Conservation (phyloP, 2,113 vertebrate genomes). For the Stomatorhinus ivindoensis region DNA sequence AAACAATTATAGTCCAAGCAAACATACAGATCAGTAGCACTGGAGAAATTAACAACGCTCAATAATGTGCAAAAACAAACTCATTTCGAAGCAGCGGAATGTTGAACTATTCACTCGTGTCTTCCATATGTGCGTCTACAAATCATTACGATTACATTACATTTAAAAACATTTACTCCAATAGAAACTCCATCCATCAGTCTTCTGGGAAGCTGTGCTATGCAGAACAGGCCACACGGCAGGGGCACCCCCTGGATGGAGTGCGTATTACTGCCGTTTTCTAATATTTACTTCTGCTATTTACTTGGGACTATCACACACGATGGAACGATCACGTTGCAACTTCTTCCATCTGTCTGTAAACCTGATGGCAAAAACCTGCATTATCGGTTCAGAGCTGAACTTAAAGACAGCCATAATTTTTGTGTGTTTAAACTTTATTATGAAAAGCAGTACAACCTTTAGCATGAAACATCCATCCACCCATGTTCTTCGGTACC, state of each 20-base stretch:
- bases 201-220: neutral
- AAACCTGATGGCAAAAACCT: conserved; percentile 46
- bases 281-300: neutral
- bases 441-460: neutral
- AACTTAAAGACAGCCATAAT: conserved; percentile 62
- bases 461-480: neutral
- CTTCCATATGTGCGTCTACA: neutral
- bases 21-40: neutral
- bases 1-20: neutral
- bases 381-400: conserved; percentile 58
- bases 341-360: neutral
- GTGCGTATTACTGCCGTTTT: neutral
- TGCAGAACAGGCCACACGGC: neutral
- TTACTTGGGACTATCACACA: neutral
- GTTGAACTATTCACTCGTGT: neutral
- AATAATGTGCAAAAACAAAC: neutral
- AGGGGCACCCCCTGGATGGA: neutral
- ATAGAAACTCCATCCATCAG: neutral
- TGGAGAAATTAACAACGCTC: neutral
- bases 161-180: conserved; percentile 27
- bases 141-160: conserved; percentile 46
- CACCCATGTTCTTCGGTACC: neutral
- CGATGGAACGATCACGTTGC: neutral
- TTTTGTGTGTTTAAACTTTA: conserved; percentile 28
- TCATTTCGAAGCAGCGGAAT: neutral